A percentile compares a stretch with the other conserved stretches of the same genome.
phyloP scores from a whole-genome alignment of 2,113 vertebrate genomes.

The Rhea americana region DNA sequence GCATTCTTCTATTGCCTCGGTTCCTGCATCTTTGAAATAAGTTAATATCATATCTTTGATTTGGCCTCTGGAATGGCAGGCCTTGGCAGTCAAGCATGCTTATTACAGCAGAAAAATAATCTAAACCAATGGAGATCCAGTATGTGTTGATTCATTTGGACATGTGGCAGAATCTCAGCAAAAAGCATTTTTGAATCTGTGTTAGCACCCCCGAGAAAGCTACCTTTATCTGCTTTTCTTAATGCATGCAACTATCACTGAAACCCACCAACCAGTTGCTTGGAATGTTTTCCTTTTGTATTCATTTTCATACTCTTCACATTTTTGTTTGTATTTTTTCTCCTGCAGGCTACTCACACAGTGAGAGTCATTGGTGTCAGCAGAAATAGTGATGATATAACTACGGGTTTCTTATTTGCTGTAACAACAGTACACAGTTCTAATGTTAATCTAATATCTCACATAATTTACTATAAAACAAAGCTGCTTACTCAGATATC shows the following conservation, averaged over 20 bases:
- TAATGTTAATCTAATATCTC: slow-evolving; percentile 35
- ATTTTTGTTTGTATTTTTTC: not conserved
- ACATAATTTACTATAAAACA: slow-evolving; percentile 52
- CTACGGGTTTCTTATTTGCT: not conserved
- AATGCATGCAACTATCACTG: not conserved
- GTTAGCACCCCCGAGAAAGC: not conserved
- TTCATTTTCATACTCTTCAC: not conserved
- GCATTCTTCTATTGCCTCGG: slow-evolving; percentile 70
- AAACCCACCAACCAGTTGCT: not conserved
- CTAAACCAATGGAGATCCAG: not conserved
- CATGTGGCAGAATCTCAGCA: slow-evolving; percentile 64
- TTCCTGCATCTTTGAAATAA: slow-evolving; percentile 65
- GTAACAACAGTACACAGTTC: not conserved
- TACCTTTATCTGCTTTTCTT: not conserved
- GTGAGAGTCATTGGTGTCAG: not conserved
- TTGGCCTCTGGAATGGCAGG: slow-evolving; percentile 65
- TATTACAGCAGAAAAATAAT: slow-evolving; percentile 59
- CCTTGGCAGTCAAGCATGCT: slow-evolving; percentile 69
- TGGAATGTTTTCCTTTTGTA: not conserved
- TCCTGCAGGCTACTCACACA: not conserved
- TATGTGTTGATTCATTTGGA: slow-evolving; percentile 69
- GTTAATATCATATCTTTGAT: slow-evolving; percentile 72
- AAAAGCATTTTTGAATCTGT: slow-evolving; percentile 53
- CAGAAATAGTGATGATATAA: not conserved
- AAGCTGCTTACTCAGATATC: slow-evolving; percentile 30